A percentile compares a stretch with the other conserved stretches of the same genome.
These are phyloP conservation scores for Hydractinia symbiolongicarpus DNA, from an alignment of 30 jellyfish, hydroid and myxozoan genomes.

Conservation along the genomic window DNA sequence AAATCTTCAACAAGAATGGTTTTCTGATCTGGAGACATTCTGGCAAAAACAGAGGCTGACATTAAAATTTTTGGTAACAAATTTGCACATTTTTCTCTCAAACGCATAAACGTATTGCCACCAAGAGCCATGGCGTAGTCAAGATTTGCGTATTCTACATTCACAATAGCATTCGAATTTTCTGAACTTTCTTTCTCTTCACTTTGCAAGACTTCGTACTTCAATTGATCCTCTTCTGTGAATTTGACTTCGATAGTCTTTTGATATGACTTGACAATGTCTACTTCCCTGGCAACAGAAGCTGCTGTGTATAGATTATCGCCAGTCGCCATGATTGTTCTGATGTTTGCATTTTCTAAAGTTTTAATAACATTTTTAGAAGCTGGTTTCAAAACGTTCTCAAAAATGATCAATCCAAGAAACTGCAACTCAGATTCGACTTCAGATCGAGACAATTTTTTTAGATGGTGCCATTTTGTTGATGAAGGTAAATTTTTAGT, in stretches of 20 bases:
- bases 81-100: slow-evolving; percentile 10
- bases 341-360: slow-evolving; percentile 26
- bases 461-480: background rate
- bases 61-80: slow-evolving; percentile 17
- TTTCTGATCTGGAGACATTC: slow-evolving; percentile 54
- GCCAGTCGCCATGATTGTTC: slow-evolving; percentile 62
- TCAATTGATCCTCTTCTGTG: background rate
- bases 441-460: slow-evolving; percentile 25
- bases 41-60: slow-evolving; percentile 30
- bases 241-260: slow-evolving; percentile 4
- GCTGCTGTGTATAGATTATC: slow-evolving; percentile 46
- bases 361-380: slow-evolving; percentile 18
- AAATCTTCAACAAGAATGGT: slow-evolving; percentile 34
- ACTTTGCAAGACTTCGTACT: background rate
- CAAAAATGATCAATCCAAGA: slow-evolving; percentile 32
- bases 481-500: slow-evolving; percentile 2
- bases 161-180: background rate
- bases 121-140: slow-evolving; percentile 3
- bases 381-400: slow-evolving; percentile 19
- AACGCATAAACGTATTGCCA: slow-evolving; percentile 20
- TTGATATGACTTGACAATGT: slow-evolving; percentile 8
- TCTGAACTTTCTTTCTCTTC: background rate
- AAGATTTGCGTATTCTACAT: background rate
- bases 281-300: slow-evolving; percentile 32
- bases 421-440: slow-evolving; percentile 32